Base-by-base conservation (phyloP, 2,797 vertebrate species). In the Threskiornis aethiopicus region DNA sequence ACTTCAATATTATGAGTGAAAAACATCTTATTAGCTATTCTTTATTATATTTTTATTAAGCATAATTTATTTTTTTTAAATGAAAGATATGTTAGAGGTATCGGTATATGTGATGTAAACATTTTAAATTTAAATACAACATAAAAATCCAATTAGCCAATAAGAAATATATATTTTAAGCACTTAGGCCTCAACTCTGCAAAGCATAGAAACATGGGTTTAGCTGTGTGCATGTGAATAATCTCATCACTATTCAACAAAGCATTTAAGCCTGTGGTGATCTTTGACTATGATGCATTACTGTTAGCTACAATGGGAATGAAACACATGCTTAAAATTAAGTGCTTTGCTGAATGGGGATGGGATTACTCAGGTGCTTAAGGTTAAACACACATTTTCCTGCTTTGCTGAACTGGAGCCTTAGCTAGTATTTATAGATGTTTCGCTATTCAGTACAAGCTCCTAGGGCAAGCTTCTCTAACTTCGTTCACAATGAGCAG, bases 351-450 rank as follows among this genome's bases (percentile, higher is more conserved):
- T 97, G 93, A 95, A 96, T 90, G 77, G 73, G 37, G 35, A 88
- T 86, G 77, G 94, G 89, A 97, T 96, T 96, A 91, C 3, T 22
- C 87, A 95, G 90, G 93, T 94, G 92, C 84, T 96, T 93, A 92
- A 96, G 90, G 94, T 92, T 93, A 96, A 96, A 95, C 65, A 88
- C 44, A 90, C 76, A 82, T 96, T 95, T 96, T 94, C 86, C 84
- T 87, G 87, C 94, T 95, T 94, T 95, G 89, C 93, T 89, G 89
- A 95, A 93, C 86, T 85, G 84, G 3, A 93, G 69, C 59, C 84
- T 89, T 78, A 75, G 71, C 69, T 69, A 52, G 80, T 72, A 72
- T 81, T 96, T 84, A 58, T 69, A 62, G 84, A 88, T 52, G 31
- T 51, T 86, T 95, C 62, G 33, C 80, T 88, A 28, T 69, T 58